Base-by-base conservation (phyloP, 2,797 vertebrate species). In the Leptoclinus maculatus region DNA sequence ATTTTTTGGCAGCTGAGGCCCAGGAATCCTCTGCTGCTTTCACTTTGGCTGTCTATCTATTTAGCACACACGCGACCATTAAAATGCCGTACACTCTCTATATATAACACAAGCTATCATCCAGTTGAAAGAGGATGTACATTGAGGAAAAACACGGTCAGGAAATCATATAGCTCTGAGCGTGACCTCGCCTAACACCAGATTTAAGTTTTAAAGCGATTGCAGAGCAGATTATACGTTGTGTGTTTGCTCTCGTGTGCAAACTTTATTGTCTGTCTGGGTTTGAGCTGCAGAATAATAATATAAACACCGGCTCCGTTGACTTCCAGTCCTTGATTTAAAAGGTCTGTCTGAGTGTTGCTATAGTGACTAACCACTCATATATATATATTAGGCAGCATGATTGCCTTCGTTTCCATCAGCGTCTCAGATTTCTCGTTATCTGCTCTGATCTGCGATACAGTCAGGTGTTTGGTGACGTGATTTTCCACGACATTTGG, bases 1-100 rank as follows among this genome's bases (percentile, higher is more conserved):
- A 38, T 80, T 27, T 73, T n/a, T 89, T 29, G 79, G 84, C 84
- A 87, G 80, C 85, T 34, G 81, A 84, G 78, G 59, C 12, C 12
- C 63, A 47, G 47, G 64, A 67, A 74, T 83, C 87, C 74, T 85
- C 79, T 74, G 85, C 82, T 91, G 79, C 79, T 89, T 91, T 82
- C 65, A 72, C 66, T 71, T 75, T 80, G 84, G 29, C 29, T 29
- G 29, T 29, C 1, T 29, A 29, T 29, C 29, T 29, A 29, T 29
- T 29, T 29, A 29, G 29, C 29, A 29, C 29, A 29, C 29, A 29
- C 29, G 29, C 29, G 4, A 29, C 29, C 29, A 5, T 29, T 29
- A 29, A 29, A 29, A 29, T 29, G 3, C 29, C 29, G 29, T 29
- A 1, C 29, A 29, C 51, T 76, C 41, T 27, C 87, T 91, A 89